Evolutionary conservation across 2,113 vertebrate species (phyloP), one percentile per base, ranked within the genome.

Genomic region (Hepsetus odoe): DNA sequence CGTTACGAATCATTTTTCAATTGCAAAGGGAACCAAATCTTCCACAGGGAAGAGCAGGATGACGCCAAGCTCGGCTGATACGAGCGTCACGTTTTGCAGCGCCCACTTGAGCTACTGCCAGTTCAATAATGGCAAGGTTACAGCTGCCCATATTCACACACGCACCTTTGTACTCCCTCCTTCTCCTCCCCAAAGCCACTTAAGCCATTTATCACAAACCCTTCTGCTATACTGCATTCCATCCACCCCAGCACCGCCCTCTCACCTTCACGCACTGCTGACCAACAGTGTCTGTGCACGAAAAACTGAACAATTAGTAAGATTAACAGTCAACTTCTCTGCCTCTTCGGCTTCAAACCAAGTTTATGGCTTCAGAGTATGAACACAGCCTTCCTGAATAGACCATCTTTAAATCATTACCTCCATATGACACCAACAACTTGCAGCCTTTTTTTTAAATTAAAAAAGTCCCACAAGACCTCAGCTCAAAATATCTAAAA

Each of bases 131-230:
- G 13, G 28, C 68, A 71, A 77, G 42, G 38, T 59, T 61, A 40
- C 40, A 22, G 64, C 74, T 62, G 44, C 56, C 67, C 14, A 33
- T 59, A 59, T n/a, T n/a, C 32, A 2, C 18, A 9, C 61, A 10
- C 5, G 4, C 24, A 58, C 49, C 16, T 5, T 5, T 56, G 24
- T 38, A 42, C 61, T 70, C 67, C 40, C 77, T 51, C 53, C 66
- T 12, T 51, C 20, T 62, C 55, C 56, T 81, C 68, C 56, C 66
- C 56, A 88, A 87, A 88, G 88, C 89, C 84, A 82, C 78, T 80
- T 79, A 84, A 88, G 82, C 87, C 84, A 90, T 91, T 89, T 80
- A 89, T 91, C 84, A 89, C 84, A 83, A 86, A 85, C 85, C 84
- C 82, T 64, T 75, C 82, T 76, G 80, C 88, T 86, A 77, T 83